Evolutionary conservation across 2,888 invertebrate genomes (phyloP).

Genomic region (Agonopterix subpropinquella): DNA sequence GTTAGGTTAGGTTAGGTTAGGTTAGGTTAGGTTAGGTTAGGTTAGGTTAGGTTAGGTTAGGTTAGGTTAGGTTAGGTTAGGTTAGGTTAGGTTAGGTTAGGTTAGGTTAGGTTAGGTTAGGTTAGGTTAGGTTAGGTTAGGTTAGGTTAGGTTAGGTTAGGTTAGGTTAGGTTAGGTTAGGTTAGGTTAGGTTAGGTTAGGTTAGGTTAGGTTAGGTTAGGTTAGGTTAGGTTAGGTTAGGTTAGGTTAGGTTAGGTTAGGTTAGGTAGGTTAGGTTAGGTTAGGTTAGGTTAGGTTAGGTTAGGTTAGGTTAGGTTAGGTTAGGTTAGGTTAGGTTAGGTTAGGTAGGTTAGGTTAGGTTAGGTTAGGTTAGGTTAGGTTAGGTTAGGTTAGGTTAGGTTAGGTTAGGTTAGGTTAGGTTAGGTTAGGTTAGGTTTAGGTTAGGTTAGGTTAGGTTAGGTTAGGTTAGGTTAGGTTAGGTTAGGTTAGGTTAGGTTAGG

Average conservation of each 20-base stretch:
- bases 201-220: conserved; percentile 4
- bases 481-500: not conserved
- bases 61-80: conserved; percentile 5
- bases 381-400: conserved; percentile 5
- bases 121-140: conserved; percentile 17
- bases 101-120: conserved; percentile 12
- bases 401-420: conserved; percentile 3
- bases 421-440: no score
- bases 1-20: conserved; percentile 17
- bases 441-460: conserved; percentile 4
- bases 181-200: conserved; percentile 7
- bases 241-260: conserved; percentile 18
- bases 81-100: conserved; percentile 5
- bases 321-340: conserved; percentile 1
- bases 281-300: conserved; percentile 5
- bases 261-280: no score
- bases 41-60: conserved; percentile 9
- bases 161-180: conserved; percentile 15
- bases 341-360: no score
- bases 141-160: conserved; percentile 18
- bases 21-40: conserved; percentile 16
- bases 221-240: conserved; percentile 17
- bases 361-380: conserved; percentile 1
- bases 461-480: conserved; percentile 1
- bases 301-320: conserved; percentile 4